Evolutionary conservation across 2,888 invertebrate genomes (phyloP), one percentile per base, ranked within the genome.

Genomic region (Platypus cylindrus): DNA sequence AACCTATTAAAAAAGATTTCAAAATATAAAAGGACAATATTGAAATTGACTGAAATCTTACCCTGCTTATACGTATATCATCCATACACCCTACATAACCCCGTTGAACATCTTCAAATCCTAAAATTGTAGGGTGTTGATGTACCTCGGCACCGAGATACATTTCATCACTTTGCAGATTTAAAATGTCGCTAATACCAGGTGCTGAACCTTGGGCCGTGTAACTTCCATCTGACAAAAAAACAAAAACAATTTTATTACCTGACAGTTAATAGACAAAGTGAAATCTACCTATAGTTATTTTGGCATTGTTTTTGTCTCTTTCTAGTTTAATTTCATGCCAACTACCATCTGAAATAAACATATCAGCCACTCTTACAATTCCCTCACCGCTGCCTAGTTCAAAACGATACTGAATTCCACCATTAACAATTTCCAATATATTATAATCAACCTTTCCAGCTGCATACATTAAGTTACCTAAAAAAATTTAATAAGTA

Each of bases 1-100:
- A 5, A 75, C 40, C 39, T 39, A 25, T 16, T 18, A 30, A 12
- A 29, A n/a, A 32, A 29, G 11, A 11, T 14, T 20, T 29, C 2
- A 16, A 17, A 12, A 17, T 29, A 9, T 29, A n/a, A 5, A 29
- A 8, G n/a, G 17, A 17, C 12, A 17, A 12, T 5, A 30, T 16
- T 12, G 17, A 16, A 9, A 30, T 30, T 14, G 14, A 7, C 4
- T 30, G 9, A 11, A 15, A 14, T 12, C 38, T 35, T 32, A 40
- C 43, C 31, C 44, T 32, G 35, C 83, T 79, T 31, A 94, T 71
- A 38, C 75, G 68, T 17, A 93, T 74, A 51, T 89, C 86, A 39
- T 89, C 79, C 71, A 95, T 77, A 58, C 95, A 95, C 2, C 94
- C 95, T 36, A 82, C 70, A 58, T 91, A 91, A 0, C 94, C 93